Base-by-base conservation (phyloP, 2,888 invertebrate species). In the Oligia strigilis region DNA sequence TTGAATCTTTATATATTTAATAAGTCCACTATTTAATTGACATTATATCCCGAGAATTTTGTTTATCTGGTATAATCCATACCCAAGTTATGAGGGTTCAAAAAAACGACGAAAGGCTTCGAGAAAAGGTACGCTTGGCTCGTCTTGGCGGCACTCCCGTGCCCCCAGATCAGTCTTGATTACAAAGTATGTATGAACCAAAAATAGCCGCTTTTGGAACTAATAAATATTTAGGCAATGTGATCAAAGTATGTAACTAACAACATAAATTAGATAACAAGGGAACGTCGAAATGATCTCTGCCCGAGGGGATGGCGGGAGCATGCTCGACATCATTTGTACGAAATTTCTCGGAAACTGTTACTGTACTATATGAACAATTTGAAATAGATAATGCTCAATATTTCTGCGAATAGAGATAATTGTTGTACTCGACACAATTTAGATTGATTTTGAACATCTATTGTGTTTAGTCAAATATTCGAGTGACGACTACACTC, bases 281-380 rank as follows among this genome's bases (percentile, higher is more conserved):
- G 43, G 65, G 58, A 58, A 55, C 23, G 40, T 49, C 58, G 49
- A 81, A 36, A 14, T 65, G 55, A 73, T 58, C 65, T 49, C 3
- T 29, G 40, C 43, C 73, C 19, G 29, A 29, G 11, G 58, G 58
- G n/a, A 11, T 9, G 23, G n/a, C 4, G 11, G 58, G 65, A 65
- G 52, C n/a, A 69, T 43, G 40, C 14, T 36, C 60, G 40, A 55
- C 81, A 40, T 49, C 11, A 79, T 49, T 29, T 19, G n/a, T 36
- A 58, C n/a, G 14, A 58, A 36, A 43, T 46, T 81, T 80, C 82
- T 82, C 66, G 58, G 66, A 75, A 80, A 52, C 43, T 29, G 17
- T 46, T 19, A 64, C 72, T 29, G 29, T 29, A n/a, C n/a, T n/a
- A 36, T 23, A 64, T 46, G 55, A 65, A 60, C 66, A 60, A 75